These are phyloP conservation scores for Neuroterus valhalla DNA, from an alignment of 1,140 invertebrate species.

Conservation along the genomic window DNA sequence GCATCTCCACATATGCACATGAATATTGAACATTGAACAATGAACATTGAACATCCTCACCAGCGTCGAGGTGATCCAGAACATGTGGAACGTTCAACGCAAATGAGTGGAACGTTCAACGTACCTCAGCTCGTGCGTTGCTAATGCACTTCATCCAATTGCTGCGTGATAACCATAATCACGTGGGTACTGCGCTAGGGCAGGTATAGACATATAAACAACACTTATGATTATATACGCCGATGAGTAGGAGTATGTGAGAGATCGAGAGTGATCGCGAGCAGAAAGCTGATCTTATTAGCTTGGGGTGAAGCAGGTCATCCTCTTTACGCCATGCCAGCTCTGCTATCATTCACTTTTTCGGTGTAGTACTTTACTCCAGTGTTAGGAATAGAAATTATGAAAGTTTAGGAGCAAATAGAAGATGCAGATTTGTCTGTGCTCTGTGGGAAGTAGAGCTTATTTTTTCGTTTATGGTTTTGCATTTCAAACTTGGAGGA, in stretches of 20 bases:
- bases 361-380: no score
- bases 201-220: slow-evolving; percentile 28
- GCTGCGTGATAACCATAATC: slow-evolving; percentile 62
- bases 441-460: no score
- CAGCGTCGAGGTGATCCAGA: slow-evolving; percentile 56
- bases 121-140: slow-evolving; percentile 56
- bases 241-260: slow-evolving; percentile 28
- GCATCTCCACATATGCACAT: slow-evolving; percentile 42
- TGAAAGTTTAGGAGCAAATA: no score
- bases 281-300: slow-evolving; percentile 14
- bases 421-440: no score
- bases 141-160: slow-evolving; percentile 64
- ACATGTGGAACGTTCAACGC: slow-evolving; percentile 43
- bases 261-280: background rate
- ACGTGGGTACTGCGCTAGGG: slow-evolving; percentile 46
- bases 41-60: slow-evolving; percentile 9
- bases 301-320: background rate
- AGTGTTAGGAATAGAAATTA: no score
- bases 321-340: background rate
- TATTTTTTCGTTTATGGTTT: no score
- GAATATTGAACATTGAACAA: slow-evolving; percentile 35
- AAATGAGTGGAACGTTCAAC: slow-evolving; percentile 42
- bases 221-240: slow-evolving; percentile 5
- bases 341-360: no score
- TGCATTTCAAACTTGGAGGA: no score